These are phyloP conservation scores for Tetrapedia diversipes DNA, from an alignment of 2,888 invertebrate genomes.

Conservation along the genomic window DNA sequence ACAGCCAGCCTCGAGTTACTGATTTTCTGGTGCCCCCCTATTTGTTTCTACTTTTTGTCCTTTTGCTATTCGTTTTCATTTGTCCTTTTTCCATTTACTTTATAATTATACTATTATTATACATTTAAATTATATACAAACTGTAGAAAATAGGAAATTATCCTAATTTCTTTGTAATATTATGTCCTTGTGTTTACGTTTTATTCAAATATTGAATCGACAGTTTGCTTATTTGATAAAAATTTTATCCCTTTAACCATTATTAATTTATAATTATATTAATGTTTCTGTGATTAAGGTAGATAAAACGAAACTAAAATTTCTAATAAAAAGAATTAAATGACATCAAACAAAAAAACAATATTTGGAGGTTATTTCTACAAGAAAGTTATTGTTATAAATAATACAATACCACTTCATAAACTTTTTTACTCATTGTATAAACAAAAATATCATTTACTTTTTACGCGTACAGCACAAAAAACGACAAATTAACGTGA, in stretches of 20 bases:
- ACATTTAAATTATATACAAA: too few species aligned
- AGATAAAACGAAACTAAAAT: not conserved
- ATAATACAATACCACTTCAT: not conserved
- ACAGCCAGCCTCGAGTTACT: slow-evolving; percentile 46
- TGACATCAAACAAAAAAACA: not conserved
- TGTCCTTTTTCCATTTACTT: slow-evolving; percentile 5
- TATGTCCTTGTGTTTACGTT: too few species aligned
- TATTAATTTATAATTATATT: not conserved
- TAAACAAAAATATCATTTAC: not conserved
- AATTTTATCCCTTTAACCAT: too few species aligned
- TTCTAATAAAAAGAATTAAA: not conserved
- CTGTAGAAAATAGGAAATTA: too few species aligned
- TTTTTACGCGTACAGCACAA: too few species aligned
- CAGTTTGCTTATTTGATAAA: too few species aligned
- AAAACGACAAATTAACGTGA: not conserved
- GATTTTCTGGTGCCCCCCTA: slow-evolving; percentile 58
- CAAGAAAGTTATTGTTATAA: not conserved
- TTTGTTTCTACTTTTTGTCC: slow-evolving; percentile 4
- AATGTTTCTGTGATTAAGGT: not conserved
- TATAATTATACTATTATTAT: not conserved
- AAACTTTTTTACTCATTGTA: not conserved
- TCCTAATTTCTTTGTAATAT: too few species aligned
- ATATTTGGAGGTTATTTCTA: not conserved
- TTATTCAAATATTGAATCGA: too few species aligned
- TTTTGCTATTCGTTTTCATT: slow-evolving; percentile 15